Evolutionary conservation across 2,888 invertebrate genomes (phyloP).

Genomic region (Nomada flava): DNA sequence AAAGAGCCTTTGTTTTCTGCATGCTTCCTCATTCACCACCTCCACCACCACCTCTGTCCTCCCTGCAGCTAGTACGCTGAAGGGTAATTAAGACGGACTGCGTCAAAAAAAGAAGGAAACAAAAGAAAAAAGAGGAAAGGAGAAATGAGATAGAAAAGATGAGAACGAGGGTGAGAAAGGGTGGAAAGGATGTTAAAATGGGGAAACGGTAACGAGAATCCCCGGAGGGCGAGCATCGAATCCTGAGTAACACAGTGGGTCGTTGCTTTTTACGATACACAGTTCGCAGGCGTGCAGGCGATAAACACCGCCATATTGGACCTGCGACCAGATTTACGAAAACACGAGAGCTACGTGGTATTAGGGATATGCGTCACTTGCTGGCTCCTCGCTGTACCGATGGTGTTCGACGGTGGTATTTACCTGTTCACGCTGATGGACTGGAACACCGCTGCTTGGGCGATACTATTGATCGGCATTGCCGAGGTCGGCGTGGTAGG

Average conservation of each 20-base stretch:
- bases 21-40: slow-evolving; percentile 48
- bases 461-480: slow-evolving; percentile 89
- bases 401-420: slow-evolving; percentile 91
- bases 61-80: slow-evolving; percentile 31
- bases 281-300: slow-evolving; percentile 90
- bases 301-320: slow-evolving; percentile 89
- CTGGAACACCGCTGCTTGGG: slow-evolving; percentile 92
- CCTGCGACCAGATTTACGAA: slow-evolving; percentile 87
- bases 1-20: slow-evolving; percentile 58
- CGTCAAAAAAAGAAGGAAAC: slow-evolving; percentile 33
- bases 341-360: slow-evolving; percentile 87
- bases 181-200: slow-evolving; percentile 25
- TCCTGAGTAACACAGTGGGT: slow-evolving; percentile 50
- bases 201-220: slow-evolving; percentile 52
- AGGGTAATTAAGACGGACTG: slow-evolving; percentile 67
- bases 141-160: slow-evolving; percentile 1
- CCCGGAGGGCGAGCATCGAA: slow-evolving; percentile 51
- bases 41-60: slow-evolving; percentile 47
- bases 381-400: slow-evolving; percentile 89
- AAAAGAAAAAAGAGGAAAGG: background rate
- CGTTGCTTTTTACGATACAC: slow-evolving; percentile 79
- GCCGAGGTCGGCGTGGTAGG: slow-evolving; percentile 88
- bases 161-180: background rate
- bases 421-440: slow-evolving; percentile 90
- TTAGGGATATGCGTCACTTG: slow-evolving; percentile 88